Conservation (phyloP, 23 tunicate genomes). For the Halocynthia roretzi region DNA sequence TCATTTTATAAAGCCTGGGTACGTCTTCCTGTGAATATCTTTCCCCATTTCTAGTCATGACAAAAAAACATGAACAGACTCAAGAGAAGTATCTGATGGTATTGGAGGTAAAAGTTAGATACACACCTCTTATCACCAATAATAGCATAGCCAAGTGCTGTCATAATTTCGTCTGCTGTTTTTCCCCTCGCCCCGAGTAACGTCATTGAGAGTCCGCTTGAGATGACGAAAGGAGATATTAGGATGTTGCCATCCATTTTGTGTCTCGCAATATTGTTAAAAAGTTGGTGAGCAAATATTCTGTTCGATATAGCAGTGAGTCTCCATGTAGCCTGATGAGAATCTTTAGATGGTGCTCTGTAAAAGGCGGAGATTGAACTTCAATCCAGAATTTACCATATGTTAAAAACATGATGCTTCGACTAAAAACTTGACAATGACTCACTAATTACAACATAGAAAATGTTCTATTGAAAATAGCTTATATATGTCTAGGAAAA, state of each 20-base stretch:
- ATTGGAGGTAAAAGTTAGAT: neutral
- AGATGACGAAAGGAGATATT: conserved; percentile 41
- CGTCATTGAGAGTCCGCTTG: conserved; percentile 43
- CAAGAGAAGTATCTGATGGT: neutral
- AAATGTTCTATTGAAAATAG: no score
- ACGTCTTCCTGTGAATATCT: conserved; percentile 4
- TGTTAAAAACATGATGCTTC: no score
- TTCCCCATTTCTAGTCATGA: neutral
- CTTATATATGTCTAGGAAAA: no score
- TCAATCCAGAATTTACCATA: no score
- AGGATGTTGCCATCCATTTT: conserved; percentile 26
- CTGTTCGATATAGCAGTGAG: conserved; percentile 31
- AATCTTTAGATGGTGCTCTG: no score
- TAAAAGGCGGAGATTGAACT: no score
- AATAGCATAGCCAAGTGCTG: conserved; percentile 16
- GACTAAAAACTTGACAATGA: no score
- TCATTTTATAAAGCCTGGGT: conserved; percentile 32
- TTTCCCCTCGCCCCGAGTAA: conserved; percentile 25
- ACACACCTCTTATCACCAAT: neutral
- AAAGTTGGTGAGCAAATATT: conserved; percentile 34
- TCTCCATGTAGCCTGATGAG: conserved; percentile 7
- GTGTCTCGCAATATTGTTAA: conserved; percentile 2
- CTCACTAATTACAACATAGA: no score
- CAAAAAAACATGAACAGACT: neutral
- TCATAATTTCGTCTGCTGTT: conserved; percentile 24